phyloP scores from a whole-genome alignment of 2,888 invertebrate genomes.

The Leucozona laternaria region DNA sequence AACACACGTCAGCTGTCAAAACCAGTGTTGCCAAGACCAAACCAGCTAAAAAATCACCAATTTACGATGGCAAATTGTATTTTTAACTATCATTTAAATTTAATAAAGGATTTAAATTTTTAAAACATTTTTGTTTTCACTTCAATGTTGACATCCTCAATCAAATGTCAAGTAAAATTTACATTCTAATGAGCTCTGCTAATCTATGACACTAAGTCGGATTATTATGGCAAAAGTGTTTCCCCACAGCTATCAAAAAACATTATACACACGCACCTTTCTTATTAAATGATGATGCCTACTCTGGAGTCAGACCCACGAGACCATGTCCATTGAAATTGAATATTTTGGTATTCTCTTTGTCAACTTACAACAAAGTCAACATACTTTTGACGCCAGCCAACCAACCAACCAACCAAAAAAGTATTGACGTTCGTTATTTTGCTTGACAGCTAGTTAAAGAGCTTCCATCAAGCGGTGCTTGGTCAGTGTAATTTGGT shows the following conservation, averaged over 20 bases:
- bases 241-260: slow-evolving; percentile 3
- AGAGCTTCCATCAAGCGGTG: slow-evolving; percentile 16
- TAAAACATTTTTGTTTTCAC: background rate
- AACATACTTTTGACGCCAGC: slow-evolving; percentile 23
- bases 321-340: slow-evolving; percentile 51
- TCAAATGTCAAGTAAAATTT: slow-evolving; percentile 16
- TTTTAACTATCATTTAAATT: no score
- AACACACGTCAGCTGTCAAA: no score
- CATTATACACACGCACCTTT: slow-evolving; percentile 51
- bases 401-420: slow-evolving; percentile 16
- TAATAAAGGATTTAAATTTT: no score
- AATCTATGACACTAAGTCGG: slow-evolving; percentile 50
- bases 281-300: slow-evolving; percentile 35
- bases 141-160: background rate
- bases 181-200: slow-evolving; percentile 53
- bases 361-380: slow-evolving; percentile 31
- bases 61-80: no score
- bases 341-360: slow-evolving; percentile 37
- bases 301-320: slow-evolving; percentile 19
- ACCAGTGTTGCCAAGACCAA: no score
- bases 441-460: slow-evolving; percentile 44
- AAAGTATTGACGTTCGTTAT: slow-evolving; percentile 45
- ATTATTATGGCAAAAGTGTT: slow-evolving; percentile 30
- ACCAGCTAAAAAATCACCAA: no score
- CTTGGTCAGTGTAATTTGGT: slow-evolving; percentile 2